A percentile compares a stretch with the other conserved stretches of the same genome.
phyloP scores from a whole-genome alignment of 2,888 invertebrate species.

The Polydrusus tereticollis region DNA sequence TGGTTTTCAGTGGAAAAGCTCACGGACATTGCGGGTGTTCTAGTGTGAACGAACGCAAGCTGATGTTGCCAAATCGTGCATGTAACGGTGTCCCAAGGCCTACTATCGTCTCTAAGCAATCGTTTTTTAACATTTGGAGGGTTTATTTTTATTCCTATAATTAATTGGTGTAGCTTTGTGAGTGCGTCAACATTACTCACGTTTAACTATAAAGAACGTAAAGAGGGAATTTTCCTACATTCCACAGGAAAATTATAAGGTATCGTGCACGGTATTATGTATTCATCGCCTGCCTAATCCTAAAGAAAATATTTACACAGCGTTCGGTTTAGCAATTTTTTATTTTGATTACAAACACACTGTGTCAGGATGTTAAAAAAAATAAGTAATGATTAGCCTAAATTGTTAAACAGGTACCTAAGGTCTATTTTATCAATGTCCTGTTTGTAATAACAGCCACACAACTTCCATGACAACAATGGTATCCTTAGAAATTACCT shows the following conservation, averaged over 20 bases:
- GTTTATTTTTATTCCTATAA: background rate
- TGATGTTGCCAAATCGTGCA: constrained; percentile 61
- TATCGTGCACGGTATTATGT: background rate
- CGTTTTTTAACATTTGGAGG: background rate
- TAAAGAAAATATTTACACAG: background rate
- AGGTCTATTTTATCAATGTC: too few species aligned
- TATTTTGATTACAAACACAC: background rate
- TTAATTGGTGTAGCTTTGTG: background rate
- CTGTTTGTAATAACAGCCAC: too few species aligned
- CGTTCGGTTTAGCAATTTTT: background rate
- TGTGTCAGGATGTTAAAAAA: too few species aligned
- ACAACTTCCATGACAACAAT: too few species aligned
- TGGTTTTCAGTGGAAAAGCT: constrained; percentile 52
- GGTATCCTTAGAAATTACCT: too few species aligned
- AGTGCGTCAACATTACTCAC: constrained; percentile 12
- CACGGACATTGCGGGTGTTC: constrained; percentile 62
- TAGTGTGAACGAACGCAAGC: constrained; percentile 65
- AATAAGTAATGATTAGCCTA: too few species aligned
- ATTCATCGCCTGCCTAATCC: background rate
- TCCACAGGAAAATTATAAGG: background rate
- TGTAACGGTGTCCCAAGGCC: constrained; percentile 62
- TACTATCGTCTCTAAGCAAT: constrained; percentile 34
- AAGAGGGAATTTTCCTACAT: background rate
- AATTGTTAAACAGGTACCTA: too few species aligned
- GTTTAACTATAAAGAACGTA: background rate